phyloP scores from a whole-genome alignment of 2,113 vertebrate genomes.

The Lepus europaeus region DNA sequence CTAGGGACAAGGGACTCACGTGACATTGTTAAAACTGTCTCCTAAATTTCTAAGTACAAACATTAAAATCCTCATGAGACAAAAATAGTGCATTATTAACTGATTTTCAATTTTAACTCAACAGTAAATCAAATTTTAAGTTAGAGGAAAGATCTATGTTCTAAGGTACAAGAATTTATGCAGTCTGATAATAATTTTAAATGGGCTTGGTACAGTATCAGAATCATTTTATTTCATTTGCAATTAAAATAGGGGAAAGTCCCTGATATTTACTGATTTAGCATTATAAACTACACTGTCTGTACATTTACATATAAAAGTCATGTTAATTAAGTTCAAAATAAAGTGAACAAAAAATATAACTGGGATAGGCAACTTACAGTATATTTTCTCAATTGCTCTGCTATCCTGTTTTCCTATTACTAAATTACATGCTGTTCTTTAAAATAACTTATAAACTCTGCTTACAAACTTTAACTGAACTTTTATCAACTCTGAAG shows the following conservation, averaged over 20 bases:
- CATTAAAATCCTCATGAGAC: background rate
- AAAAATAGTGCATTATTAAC: background rate
- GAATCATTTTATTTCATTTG: background rate
- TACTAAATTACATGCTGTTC: background rate
- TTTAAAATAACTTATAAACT: background rate
- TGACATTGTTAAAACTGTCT: background rate
- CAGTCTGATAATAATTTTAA: background rate
- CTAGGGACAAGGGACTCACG: background rate
- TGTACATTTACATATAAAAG: background rate
- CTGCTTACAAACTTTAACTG: background rate
- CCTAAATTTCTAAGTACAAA: background rate
- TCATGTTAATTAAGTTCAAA: background rate
- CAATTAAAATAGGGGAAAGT: background rate
- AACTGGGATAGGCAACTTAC: background rate
- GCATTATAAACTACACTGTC: background rate
- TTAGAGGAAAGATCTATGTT: background rate
- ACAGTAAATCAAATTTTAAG: constrained; percentile 8
- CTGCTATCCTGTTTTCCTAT: background rate
- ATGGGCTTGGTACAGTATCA: background rate
- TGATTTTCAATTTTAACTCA: background rate
- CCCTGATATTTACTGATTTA: background rate
- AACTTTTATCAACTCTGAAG: background rate
- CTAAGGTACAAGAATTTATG: background rate
- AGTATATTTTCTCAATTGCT: background rate
- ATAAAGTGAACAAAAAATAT: background rate